phyloP scores from a whole-genome alignment of 2,113 vertebrate species.

The Sisor rabdophorus region DNA sequence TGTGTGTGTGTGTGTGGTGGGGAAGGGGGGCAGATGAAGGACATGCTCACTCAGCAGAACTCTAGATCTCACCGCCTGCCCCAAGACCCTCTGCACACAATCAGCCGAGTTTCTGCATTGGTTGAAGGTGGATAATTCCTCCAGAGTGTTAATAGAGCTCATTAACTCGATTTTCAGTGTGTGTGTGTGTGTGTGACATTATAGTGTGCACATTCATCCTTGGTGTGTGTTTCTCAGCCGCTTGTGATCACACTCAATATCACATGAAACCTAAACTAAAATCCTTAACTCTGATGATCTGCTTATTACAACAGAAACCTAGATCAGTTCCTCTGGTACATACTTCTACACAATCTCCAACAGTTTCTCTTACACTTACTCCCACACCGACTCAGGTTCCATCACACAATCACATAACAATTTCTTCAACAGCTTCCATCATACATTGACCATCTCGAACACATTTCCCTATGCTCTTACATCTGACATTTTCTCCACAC shows the following conservation, averaged over 20 bases:
- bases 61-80: neutral
- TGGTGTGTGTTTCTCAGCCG: neutral
- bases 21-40: neutral
- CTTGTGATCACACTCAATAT: neutral
- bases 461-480: too few relatives aligned
- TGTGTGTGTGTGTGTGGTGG: constrained; percentile 11
- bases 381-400: too few relatives aligned
- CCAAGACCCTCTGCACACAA: neutral
- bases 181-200: too few relatives aligned
- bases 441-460: too few relatives aligned
- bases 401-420: too few relatives aligned
- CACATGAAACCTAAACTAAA: neutral
- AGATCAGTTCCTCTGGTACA: neutral
- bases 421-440: too few relatives aligned
- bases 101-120: neutral
- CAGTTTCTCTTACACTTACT: too few relatives aligned
- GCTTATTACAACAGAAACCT: neutral
- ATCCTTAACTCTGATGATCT: neutral
- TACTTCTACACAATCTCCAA: too few relatives aligned
- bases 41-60: constrained; percentile 12
- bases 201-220: too few relatives aligned
- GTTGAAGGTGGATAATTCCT: neutral
- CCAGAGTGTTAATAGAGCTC: neutral
- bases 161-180: neutral
- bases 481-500: too few relatives aligned